Conservation (phyloP, 2,888 invertebrate genomes). For the Tipula unca region DNA sequence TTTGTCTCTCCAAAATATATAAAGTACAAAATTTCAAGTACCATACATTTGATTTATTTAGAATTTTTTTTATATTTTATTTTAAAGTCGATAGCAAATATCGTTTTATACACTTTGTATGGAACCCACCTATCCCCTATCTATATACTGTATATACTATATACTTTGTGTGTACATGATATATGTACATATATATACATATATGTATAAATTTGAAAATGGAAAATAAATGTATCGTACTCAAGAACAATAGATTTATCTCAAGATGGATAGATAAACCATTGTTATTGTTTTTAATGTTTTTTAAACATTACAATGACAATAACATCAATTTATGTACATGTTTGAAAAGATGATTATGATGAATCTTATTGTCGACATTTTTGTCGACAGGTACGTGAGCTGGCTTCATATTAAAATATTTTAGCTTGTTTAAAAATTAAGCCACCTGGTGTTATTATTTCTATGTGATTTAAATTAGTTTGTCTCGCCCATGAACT, state of each 20-base stretch:
- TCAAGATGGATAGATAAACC: neutral
- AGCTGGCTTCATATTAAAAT: too few relatives aligned
- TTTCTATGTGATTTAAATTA: neutral
- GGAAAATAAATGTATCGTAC: neutral
- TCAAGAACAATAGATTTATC: neutral
- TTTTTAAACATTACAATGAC: neutral
- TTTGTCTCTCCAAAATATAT: neutral
- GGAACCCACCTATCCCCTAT: too few relatives aligned
- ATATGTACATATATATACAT: too few relatives aligned
- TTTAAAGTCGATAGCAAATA: neutral
- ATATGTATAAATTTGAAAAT: neutral
- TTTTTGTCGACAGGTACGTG: neutral
- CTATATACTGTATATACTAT: neutral
- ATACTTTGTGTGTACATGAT: neutral
- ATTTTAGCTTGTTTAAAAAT: too few relatives aligned
- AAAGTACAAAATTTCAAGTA: neutral
- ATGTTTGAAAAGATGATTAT: neutral
- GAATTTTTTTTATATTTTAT: neutral
- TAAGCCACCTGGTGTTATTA: neutral
- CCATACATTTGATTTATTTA: neutral
- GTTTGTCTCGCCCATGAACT: neutral
- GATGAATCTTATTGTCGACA: neutral
- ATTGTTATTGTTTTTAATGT: neutral
- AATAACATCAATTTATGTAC: neutral
- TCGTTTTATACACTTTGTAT: neutral